Evolutionary conservation across 2,113 vertebrate genomes (phyloP).

Genomic region (Struthio camelus): DNA sequence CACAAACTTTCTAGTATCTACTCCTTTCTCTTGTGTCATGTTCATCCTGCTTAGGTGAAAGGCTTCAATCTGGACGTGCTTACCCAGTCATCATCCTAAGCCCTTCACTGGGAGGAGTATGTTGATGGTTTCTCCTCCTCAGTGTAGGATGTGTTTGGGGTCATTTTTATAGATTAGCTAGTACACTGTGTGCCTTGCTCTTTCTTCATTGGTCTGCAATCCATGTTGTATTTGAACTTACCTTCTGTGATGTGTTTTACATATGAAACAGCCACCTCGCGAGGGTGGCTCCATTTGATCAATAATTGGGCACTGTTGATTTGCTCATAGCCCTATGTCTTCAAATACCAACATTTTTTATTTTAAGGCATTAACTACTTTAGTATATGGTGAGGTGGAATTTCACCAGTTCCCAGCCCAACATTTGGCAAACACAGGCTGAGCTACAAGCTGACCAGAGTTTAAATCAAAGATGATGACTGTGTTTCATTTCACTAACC

Average conservation of each 20-base stretch:
- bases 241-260: background rate
- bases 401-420: background rate
- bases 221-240: background rate
- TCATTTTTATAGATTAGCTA: background rate
- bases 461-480: background rate
- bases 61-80: rapidly evolving
- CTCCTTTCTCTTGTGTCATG: background rate
- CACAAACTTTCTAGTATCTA: background rate
- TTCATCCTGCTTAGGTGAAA: background rate
- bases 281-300: background rate
- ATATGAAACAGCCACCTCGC: background rate
- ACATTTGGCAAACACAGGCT: background rate
- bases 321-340: background rate
- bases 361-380: background rate
- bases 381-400: rapidly evolving
- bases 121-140: background rate
- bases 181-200: background rate
- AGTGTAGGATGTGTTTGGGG: background rate
- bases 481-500: background rate
- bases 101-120: background rate
- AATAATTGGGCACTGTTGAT: background rate
- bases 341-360: background rate
- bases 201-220: background rate
- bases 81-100: background rate
- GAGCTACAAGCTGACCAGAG: background rate